Evolutionary conservation across 2,113 vertebrate genomes (phyloP), one percentile per base, ranked within the genome.

Genomic region (Echinops telfairi): DNA sequence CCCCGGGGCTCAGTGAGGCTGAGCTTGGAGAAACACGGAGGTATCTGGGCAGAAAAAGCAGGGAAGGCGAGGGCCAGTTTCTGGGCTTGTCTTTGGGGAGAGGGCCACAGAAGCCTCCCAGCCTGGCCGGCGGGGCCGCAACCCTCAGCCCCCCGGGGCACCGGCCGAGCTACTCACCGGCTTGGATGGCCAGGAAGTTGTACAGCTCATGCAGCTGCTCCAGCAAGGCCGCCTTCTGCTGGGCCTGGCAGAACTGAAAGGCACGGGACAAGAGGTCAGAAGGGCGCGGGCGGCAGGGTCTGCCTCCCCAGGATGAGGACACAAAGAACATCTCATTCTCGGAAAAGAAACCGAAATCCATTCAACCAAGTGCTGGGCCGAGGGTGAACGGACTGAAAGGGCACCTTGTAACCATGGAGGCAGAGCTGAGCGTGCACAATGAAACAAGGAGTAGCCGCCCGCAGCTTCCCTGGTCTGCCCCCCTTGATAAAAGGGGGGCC

Each of bases 131-230:
- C 40, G n/a, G n/a, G n/a, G 40, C 40, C 40, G 19, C 0, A 3
- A 60, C 76, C 77, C 23, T 23, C 31, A 2, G 31, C 66, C 73
- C 73, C 0, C 9, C 1, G 0, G 1, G 40, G 68, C 53, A 57
- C 33, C 4, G 1, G 0, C 3, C 2, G 1, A 80, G 33, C 58
- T 14, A 98, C 98, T 98, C 91, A 98, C 98, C 98, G 1, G 98
- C 98, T 95, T 98, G 98, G 94, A 98, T 2, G 2, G 98, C 98
- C 96, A 98, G 97, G 97, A 98, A 98, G 93, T 91, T 98, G 96
- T 98, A 98, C 23, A 98, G 85, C 88, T 98, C 98, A 0, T 98
- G 97, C 94, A 98, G 97, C 93, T 98, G 10, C 0, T 96, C 96
- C 95, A 98, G 96, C 84, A 97, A 38, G 22, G 95, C 16, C 0